Evolutionary conservation across 2,888 invertebrate species (phyloP).

Genomic region (Tipula lateralis): DNA sequence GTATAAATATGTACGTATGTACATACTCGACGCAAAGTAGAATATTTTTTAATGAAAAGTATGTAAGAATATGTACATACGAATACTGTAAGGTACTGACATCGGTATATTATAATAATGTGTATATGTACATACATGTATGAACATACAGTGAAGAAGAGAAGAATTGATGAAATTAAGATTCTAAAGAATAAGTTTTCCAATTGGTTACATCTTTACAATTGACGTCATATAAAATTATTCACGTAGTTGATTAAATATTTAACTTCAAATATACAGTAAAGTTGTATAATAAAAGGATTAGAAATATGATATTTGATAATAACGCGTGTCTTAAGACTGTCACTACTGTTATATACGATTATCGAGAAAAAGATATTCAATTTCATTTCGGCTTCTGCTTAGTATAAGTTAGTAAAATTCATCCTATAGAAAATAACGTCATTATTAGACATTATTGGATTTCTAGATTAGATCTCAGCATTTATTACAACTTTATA

Average conservation of each 20-base stretch:
- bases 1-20: background rate
- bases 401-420: too few species aligned
- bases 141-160: background rate
- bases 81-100: background rate
- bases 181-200: background rate
- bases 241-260: slow-evolving; percentile 11
- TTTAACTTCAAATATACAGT: background rate
- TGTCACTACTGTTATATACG: too few species aligned
- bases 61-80: background rate
- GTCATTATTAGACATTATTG: too few species aligned
- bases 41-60: background rate
- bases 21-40: background rate
- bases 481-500: too few species aligned
- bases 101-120: background rate
- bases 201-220: background rate
- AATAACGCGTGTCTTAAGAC: background rate
- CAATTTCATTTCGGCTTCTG: too few species aligned
- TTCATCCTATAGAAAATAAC: too few species aligned
- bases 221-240: slow-evolving; percentile 19
- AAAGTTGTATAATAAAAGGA: background rate
- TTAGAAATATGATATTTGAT: background rate
- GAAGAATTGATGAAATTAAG: background rate
- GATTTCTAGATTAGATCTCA: too few species aligned
- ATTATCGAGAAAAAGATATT: too few species aligned
- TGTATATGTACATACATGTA: background rate